A percentile compares a stretch with the other conserved stretches of the same genome.
Evolutionary conservation across 2,888 invertebrate species (phyloP).

Genomic region (Rhamphomyia laevipes): DNA sequence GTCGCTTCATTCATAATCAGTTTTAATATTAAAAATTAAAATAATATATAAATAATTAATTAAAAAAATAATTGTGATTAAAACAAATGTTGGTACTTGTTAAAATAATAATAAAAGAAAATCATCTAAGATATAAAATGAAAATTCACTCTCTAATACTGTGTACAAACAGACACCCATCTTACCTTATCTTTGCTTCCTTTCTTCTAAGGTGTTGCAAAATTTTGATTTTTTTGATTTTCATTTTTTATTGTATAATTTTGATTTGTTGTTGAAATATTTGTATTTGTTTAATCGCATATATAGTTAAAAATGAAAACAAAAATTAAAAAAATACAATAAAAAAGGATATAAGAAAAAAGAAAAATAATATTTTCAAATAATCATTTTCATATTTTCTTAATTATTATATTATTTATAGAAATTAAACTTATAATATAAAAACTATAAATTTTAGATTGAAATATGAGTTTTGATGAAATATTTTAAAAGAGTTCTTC

Average conservation of each 20-base stretch:
- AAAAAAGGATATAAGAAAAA: background rate
- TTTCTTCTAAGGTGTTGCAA: constrained; percentile 59
- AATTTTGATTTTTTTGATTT: constrained; percentile 20
- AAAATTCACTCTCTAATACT: too few relatives aligned
- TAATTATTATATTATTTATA: too few relatives aligned
- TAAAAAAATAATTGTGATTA: background rate
- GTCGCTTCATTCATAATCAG: too few relatives aligned
- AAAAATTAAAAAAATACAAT: too few relatives aligned
- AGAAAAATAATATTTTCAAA: background rate
- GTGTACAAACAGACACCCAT: constrained; percentile 4
- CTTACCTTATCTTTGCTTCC: constrained; percentile 81
- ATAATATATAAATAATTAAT: background rate
- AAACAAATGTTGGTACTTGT: background rate
- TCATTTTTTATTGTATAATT: constrained; percentile 11
- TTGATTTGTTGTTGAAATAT: too few relatives aligned
- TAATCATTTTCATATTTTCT: background rate
- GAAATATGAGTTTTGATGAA: too few relatives aligned
- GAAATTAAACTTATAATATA: too few relatives aligned
- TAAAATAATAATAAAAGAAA: background rate
- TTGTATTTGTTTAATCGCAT: too few relatives aligned
- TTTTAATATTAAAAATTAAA: too few relatives aligned
- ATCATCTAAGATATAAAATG: background rate
- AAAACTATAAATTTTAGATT: too few relatives aligned
- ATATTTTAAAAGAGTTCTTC: too few relatives aligned
- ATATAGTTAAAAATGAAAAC: too few relatives aligned